A percentile compares a stretch with the other conserved stretches of the same genome.
Conservation (phyloP, 2,888 invertebrate genomes). For the Xylocampa areola region DNA sequence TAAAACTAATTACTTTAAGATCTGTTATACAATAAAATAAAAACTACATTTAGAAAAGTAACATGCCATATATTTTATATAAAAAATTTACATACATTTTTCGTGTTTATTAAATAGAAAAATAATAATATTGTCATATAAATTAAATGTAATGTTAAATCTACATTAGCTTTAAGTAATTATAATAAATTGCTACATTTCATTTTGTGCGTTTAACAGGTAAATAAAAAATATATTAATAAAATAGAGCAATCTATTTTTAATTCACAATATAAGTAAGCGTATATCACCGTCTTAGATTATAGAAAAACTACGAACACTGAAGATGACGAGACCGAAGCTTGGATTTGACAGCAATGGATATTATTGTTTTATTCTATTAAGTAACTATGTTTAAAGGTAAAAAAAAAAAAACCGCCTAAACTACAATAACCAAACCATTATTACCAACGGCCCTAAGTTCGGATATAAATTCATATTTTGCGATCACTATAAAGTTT, state of each 20-base stretch:
- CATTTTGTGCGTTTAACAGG: conserved; percentile 73
- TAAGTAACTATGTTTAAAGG: too few species aligned
- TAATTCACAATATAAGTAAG: conserved; percentile 65
- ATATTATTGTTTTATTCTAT: not conserved
- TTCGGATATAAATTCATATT: too few species aligned
- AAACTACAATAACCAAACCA: too few species aligned
- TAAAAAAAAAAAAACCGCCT: not conserved
- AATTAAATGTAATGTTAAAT: conserved; percentile 62
- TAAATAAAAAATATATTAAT: conserved; percentile 65
- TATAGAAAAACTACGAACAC: conserved; percentile 39
- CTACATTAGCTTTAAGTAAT: conserved; percentile 58
- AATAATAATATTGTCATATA: conserved; percentile 64
- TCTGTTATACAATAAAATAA: conserved; percentile 69
- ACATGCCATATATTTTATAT: conserved; percentile 89
- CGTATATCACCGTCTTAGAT: conserved; percentile 61
- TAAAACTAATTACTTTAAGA: conserved; percentile 31
- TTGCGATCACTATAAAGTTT: too few species aligned
- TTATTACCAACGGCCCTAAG: too few species aligned
- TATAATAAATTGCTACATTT: conserved; percentile 80
- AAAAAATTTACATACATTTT: conserved; percentile 68
- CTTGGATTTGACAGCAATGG: not conserved
- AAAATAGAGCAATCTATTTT: conserved; percentile 75
- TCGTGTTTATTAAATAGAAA: conserved; percentile 77
- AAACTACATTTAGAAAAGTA: conserved; percentile 80
- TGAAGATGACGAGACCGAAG: conserved; percentile 9